These are phyloP conservation scores for Ganaspis brasiliensis DNA, from an alignment of 2,888 invertebrate genomes.

Conservation along the genomic window DNA sequence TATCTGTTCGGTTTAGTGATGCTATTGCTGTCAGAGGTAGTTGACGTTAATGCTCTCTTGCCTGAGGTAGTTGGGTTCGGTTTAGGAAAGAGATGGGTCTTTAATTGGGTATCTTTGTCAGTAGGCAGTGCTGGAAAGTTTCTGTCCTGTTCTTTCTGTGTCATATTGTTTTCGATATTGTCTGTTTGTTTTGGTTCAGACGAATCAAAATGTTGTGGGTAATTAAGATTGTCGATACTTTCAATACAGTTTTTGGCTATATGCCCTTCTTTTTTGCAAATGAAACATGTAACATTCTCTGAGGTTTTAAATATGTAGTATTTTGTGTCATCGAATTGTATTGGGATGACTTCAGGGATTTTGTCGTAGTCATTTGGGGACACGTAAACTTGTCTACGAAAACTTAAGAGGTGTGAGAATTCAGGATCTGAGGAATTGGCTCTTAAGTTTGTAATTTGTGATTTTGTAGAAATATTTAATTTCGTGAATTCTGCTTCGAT, in stretches of 20 bases:
- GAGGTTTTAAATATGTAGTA: conserved; percentile 23
- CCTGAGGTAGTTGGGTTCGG: not conserved
- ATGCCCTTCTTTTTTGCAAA: conserved; percentile 29
- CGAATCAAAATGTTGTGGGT: not conserved
- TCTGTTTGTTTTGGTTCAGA: not conserved
- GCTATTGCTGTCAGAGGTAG: not conserved
- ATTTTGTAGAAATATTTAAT: conserved; percentile 49
- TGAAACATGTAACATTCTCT: conserved; percentile 18
- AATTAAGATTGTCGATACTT: too few relatives aligned
- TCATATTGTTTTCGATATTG: not conserved
- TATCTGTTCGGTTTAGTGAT: not conserved
- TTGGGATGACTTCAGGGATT: conserved; percentile 44
- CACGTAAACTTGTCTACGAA: conserved; percentile 57
- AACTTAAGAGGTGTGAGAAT: conserved; percentile 57
- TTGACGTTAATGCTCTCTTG: not conserved
- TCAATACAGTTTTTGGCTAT: conserved; percentile 25
- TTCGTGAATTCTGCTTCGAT: conserved; percentile 53
- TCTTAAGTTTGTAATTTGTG: conserved; percentile 54
- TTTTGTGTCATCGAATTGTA: conserved; percentile 5
- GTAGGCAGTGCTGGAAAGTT: too few relatives aligned
- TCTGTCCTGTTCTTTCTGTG: too few relatives aligned
- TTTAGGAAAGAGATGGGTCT: not conserved
- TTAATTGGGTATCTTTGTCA: too few relatives aligned
- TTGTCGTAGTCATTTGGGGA: conserved; percentile 52
- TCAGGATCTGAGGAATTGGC: conserved; percentile 54